phyloP scores from a whole-genome alignment of 1,140 invertebrate species.

The Cotesia chilonis region DNA sequence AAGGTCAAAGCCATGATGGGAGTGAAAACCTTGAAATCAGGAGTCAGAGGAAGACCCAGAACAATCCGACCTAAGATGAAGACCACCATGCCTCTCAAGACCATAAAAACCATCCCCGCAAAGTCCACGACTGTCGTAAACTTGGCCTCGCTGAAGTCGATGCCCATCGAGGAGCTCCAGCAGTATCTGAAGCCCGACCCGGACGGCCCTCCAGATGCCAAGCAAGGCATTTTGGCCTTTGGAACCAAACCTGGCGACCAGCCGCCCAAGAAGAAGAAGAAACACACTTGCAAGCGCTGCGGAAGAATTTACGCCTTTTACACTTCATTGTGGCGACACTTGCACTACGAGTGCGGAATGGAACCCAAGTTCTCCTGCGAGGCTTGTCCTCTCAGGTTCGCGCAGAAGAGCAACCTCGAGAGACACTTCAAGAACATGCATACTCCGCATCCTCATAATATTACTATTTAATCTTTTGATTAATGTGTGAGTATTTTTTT shows the following conservation, averaged over 20 bases:
- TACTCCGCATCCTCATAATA: constrained; percentile 23
- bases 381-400: constrained; percentile 58
- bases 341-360: constrained; percentile 69
- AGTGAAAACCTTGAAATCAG: too few species aligned
- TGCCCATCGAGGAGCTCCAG: too few species aligned
- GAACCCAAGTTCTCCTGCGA: constrained; percentile 66
- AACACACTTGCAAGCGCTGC: constrained; percentile 63
- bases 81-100: constrained; percentile 7
- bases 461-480: constrained; percentile 19
- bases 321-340: constrained; percentile 65
- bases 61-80: constrained; percentile 19
- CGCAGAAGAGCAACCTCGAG: constrained; percentile 64
- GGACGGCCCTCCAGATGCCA: neutral
- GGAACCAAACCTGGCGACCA: neutral
- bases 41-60: constrained; percentile 28
- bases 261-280: constrained; percentile 50
- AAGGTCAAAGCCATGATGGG: neutral
- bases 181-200: constrained; percentile 20
- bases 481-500: neutral
- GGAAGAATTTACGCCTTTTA: constrained; percentile 63
- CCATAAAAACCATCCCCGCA: constrained; percentile 7
- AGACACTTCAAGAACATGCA: constrained; percentile 56
- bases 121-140: neutral
- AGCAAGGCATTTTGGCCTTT: neutral
- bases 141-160: neutral